These are phyloP conservation scores for Scomber japonicus DNA, from an alignment of 2,113 vertebrate species.

Conservation along the genomic window DNA sequence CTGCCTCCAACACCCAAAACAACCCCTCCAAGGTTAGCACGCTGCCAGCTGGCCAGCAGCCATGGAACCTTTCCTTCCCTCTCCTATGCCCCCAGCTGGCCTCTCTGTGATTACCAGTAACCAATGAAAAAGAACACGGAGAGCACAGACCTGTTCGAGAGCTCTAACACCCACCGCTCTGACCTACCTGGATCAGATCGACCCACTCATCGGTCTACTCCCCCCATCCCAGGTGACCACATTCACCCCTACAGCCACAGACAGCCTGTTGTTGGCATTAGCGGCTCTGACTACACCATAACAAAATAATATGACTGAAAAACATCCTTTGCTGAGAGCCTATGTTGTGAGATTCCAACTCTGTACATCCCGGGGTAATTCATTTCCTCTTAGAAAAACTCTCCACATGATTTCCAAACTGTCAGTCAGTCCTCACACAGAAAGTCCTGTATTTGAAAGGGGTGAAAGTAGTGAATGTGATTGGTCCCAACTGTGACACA, in stretches of 20 bases:
- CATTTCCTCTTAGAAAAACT: no score
- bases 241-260: neutral
- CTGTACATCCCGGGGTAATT: no score
- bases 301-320: neutral
- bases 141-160: slow-evolving; percentile 18
- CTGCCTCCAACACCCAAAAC: slow-evolving; percentile 62
- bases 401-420: no score
- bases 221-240: neutral
- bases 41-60: slow-evolving; percentile 68
- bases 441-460: no score
- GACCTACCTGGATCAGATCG: slow-evolving; percentile 40
- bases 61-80: slow-evolving; percentile 46
- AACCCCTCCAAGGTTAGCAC: slow-evolving; percentile 51
- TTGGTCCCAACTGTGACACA: no score
- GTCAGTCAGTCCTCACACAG: no score
- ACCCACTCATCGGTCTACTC: neutral
- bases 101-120: slow-evolving; percentile 43
- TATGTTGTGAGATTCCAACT: no score
- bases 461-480: no score
- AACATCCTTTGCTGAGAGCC: no score
- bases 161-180: slow-evolving; percentile 9
- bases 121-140: slow-evolving; percentile 36
- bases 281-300: neutral
- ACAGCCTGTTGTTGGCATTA: slow-evolving; percentile 3
- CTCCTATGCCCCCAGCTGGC: slow-evolving; percentile 44